Evolutionary conservation across 1,140 invertebrate genomes (phyloP), one percentile per base, ranked within the genome.

Genomic region (Drosophila nigrodunni): DNA sequence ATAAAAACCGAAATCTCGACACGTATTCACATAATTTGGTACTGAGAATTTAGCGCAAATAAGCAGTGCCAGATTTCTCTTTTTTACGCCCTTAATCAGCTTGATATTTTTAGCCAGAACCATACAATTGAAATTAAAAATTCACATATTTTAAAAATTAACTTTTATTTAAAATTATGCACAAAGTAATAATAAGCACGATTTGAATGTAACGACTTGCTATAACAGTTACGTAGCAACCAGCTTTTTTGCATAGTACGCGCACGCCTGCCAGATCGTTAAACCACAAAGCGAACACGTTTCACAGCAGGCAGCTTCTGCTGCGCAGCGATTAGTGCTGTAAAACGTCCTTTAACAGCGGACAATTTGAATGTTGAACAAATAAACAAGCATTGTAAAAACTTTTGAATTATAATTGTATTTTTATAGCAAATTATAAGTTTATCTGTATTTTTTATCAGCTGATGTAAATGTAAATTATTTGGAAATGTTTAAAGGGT

Each of bases 1-100:
- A 89, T 88, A 83, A 88, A 80, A 89, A 62, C 75, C 70, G 10
- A 64, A 44, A 43, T 69, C 43, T 57, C 11, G 11, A 21, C 54
- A 57, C 25, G 46, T 43, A 66, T 34, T 55, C 37, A 7, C 41
- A 41, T 72, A 76, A 76, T 76, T 72, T 66, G 47, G 8, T 76
- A 76, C 74, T 11, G 11, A 60, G 74, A 76, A 76, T 25, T 5
- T 9, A 46, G 50, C 9, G 34, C 6, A 37, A 10, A 55, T 71
- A 44, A 60, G 35, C 41, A 55, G 39, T 41, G 9, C 41, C 30
- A 35, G 2, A 8, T 52, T 35, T 11, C n/a, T 0, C 10, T 21
- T 41, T 37, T 47, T 43, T 60, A 37, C 52, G 34, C 11, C 34
- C 39, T 37, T 62, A 62, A 70, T 46, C 41, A 66, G 15, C 11